Base-by-base conservation (phyloP, 2,888 invertebrate species). In the Phragmatobia fuliginosa region DNA sequence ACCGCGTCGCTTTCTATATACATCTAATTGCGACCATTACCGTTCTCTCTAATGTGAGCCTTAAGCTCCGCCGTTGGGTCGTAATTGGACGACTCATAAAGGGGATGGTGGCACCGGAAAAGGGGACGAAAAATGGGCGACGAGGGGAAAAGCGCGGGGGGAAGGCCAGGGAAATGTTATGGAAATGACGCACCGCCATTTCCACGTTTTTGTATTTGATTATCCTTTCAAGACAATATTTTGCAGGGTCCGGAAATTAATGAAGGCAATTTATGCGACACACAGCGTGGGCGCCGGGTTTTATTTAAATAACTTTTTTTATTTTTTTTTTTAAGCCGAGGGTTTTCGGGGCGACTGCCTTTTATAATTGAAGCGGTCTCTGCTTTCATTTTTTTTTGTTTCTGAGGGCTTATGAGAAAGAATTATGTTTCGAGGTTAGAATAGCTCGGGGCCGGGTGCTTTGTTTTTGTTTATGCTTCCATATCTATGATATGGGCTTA, bases 221-320 rank as follows among this genome's bases (percentile, higher is more conserved):
- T 94, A 94, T 94, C 94, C 95, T 94, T 95, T 95, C 94, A 95
- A 95, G 95, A 95, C 94, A 95, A 95, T 95, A 95, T 95, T 95
- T 95, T 91, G 93, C 91, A 90, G 91, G 92, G 90, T 81, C 93
- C 94, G 94, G 95, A 94, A 93, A 94, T 94, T 94, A 94, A 94
- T 94, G 94, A 92, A 93, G 90, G 93, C 94, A 95, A 95, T 95
- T 95, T 95, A 95, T 95, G 95, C 94, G 94, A 94, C 94, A 92
- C 88, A 88, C 88, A 91, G 90, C 87, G 88, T 84, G 90, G 88
- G 87, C 87, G 88, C 87, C 84, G 88, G 92, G 88, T 92, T 93
- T 94, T 94, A 93, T 94, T 94, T 94, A 94, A 94, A 94, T 94
- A 94, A 91, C 89, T 90, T 91, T 92, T 90, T 92, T 90, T 89